These are phyloP conservation scores for Pocota personata DNA, from an alignment of 2,888 invertebrate species.

Conservation along the genomic window DNA sequence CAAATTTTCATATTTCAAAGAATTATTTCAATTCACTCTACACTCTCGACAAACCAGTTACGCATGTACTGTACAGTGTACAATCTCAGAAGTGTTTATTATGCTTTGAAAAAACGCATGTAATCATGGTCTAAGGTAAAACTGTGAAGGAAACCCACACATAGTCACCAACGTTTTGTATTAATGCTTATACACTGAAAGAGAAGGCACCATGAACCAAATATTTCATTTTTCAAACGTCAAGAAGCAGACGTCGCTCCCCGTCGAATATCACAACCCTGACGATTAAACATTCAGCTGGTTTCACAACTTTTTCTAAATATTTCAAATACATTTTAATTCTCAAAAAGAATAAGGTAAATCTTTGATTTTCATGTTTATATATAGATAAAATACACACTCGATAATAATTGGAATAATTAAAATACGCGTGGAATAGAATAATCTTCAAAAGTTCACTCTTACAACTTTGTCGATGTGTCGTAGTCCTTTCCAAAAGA, in stretches of 20 bases:
- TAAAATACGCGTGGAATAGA: neutral
- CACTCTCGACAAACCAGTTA: too few relatives aligned
- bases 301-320: slow-evolving; percentile 39
- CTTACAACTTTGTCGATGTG: slow-evolving; percentile 20
- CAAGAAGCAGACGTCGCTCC: neutral
- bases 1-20: too few relatives aligned
- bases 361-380: neutral
- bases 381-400: neutral
- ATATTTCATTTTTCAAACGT: neutral
- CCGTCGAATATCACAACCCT: neutral
- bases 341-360: slow-evolving; percentile 23
- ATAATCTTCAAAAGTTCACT: neutral
- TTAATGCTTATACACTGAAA: too few relatives aligned
- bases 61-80: too few relatives aligned
- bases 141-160: too few relatives aligned
- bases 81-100: too few relatives aligned
- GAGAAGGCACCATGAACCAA: too few relatives aligned
- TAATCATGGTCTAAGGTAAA: too few relatives aligned
- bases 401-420: neutral
- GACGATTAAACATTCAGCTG: neutral
- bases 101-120: too few relatives aligned
- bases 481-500: neutral
- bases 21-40: too few relatives aligned
- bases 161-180: too few relatives aligned
- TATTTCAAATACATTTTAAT: neutral